phyloP scores from a whole-genome alignment of 2,113 vertebrate species.

The Tetrao urogallus region DNA sequence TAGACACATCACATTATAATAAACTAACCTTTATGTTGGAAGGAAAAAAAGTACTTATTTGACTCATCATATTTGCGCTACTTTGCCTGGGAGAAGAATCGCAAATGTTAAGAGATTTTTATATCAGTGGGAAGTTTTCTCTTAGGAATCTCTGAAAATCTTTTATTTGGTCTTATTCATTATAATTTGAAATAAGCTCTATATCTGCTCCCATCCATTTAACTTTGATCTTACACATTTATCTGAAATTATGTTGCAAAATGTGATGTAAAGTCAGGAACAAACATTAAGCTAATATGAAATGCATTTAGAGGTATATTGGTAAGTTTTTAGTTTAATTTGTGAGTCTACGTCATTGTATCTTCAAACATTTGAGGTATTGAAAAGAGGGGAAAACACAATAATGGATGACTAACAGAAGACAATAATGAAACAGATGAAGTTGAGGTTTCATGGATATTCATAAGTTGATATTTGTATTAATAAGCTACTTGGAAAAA shows the following conservation, averaged over 20 bases:
- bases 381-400: not conserved
- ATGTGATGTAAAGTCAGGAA: not conserved
- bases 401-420: not conserved
- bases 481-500: not conserved
- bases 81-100: not conserved
- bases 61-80: not conserved
- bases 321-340: not conserved
- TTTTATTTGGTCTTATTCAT: not conserved
- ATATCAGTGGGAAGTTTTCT: not conserved
- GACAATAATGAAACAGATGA: not conserved
- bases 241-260: not conserved
- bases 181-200: not conserved
- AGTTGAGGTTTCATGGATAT: not conserved
- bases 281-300: not conserved
- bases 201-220: not conserved
- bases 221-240: not conserved
- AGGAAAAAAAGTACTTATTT: not conserved
- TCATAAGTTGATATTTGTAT: not conserved
- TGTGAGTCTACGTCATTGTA: not conserved
- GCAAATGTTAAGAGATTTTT: not conserved
- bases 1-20: not conserved
- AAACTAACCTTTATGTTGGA: not conserved
- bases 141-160: not conserved
- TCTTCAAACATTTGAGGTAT: not conserved
- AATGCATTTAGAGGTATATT: not conserved